A percentile compares a stretch with the other conserved stretches of the same genome.
These are phyloP conservation scores for Chiroxiphia lanceolata DNA, from an alignment of 2,797 vertebrate species.

Conservation along the genomic window DNA sequence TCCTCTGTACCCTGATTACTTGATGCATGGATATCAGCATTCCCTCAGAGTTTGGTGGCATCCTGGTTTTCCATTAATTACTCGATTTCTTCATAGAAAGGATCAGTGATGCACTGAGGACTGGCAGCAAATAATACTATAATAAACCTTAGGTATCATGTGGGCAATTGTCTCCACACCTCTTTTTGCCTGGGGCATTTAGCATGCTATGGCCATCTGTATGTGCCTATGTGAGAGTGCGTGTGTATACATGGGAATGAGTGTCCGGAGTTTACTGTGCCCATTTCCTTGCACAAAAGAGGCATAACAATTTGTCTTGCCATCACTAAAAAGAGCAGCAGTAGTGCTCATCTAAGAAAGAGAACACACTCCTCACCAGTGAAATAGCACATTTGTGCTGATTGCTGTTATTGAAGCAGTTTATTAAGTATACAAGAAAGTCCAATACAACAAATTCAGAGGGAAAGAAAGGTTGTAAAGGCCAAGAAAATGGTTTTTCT, in stretches of 20 bases:
- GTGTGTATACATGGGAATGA: not conserved
- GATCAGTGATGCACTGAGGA: not conserved
- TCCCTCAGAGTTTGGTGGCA: not conserved
- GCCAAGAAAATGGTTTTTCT: not conserved
- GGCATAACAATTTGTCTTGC: not conserved
- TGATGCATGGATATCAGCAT: not conserved
- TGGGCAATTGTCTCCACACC: not conserved
- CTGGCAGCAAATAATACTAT: not conserved
- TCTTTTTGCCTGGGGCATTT: not conserved
- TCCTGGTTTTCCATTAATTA: not conserved
- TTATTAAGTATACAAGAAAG: slow-evolving; percentile 40
- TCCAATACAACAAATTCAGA: not conserved
- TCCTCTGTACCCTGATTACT: not conserved
- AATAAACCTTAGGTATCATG: not conserved
- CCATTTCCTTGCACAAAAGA: not conserved
- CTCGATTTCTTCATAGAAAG: not conserved
- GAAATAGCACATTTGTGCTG: slow-evolving; percentile 18
- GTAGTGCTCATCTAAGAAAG: not conserved
- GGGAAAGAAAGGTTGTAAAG: slow-evolving; percentile 29
- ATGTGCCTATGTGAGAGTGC: no score
- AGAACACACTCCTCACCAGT: not conserved
- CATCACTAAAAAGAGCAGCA: not conserved
- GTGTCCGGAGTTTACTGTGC: not conserved
- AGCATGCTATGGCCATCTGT: not conserved
- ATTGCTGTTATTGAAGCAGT: slow-evolving; percentile 27